Evolutionary conservation across 1,140 invertebrate genomes (phyloP), one percentile per base, ranked within the genome.

Genomic region (Aleiodes sp.): DNA sequence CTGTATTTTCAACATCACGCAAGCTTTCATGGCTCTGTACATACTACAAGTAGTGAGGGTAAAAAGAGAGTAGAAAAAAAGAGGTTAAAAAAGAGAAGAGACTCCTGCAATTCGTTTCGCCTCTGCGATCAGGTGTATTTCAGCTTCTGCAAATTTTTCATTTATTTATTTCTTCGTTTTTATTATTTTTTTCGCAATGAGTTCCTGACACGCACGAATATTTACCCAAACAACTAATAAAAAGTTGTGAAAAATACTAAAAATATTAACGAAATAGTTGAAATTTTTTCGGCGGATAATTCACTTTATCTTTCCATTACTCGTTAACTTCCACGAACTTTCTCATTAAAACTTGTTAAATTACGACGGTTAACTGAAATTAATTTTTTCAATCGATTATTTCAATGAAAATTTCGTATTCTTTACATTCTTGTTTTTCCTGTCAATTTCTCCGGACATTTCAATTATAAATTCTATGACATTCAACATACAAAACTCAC

Each of bases 21-120:
- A 21, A 63, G 60, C 60, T 63, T 63, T 63, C 60, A 63, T 63
- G 60, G 60, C 60, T 52, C 46, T 52, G 46, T 52, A 52, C 46
- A 52, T 52, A 52, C 16, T n/a, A 52, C 19, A 52, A 52, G 46
- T 46, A 46, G n/a, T n/a, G n/a, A n/a, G n/a, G 19, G 41, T 52
- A 52, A 52, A 10, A 35, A 10, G 31, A 10, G 31, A 10, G 31
- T 4, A 10, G 31, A 10, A 10, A 10, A 10, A 10, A 21, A 24
- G 46, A 24, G 16, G 21, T 16, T 52, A 24, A 52, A 52, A 24
- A 26, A 52, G 46, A 52, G 19, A 24, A 52, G 46, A 16, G 46
- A 52, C 46, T 52, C 16, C 46, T 52, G 46, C 46, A 52, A 52
- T 52, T 52, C 46, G 46, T 52, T 52, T 52, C 21, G 46, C 46